Base-by-base conservation (phyloP, 2,888 invertebrate species). In the Polyommatus icarus region DNA sequence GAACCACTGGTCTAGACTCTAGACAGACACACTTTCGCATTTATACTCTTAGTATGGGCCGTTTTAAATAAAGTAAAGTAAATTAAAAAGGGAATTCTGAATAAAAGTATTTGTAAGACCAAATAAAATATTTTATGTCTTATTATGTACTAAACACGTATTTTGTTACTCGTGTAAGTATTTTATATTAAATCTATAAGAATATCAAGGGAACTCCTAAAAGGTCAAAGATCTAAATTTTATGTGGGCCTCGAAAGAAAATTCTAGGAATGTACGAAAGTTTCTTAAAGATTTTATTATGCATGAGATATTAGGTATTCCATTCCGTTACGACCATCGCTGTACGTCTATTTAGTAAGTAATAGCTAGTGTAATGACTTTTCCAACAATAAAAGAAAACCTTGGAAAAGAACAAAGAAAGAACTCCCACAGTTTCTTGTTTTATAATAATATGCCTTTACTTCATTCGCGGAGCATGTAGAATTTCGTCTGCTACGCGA, bases 251-350 rank as follows among this genome's bases (percentile, higher is more conserved):
- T 18, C 67, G 29, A 15, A 67, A 24, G 61, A 67, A 67, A 15
- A 67, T 67, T 67, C 29, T 32, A 32, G 72, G 20, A 40, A 1
- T 36, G 20, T 46, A 46, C 46, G 72, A 73, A 73, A 24, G 8
- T 46, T 46, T 73, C n/a, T 18, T 7, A 29, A 29, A 67, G 73
- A 73, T 46, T 46, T 72, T 72, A 72, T 72, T 72, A 72, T 72
- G 46, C 73, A 73, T 73, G 73, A 40, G 12, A 15, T 12, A 73
- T 20, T 40, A 73, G 40, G 73, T 73, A 73, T 73, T 73, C 24
- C 46, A 40, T 73, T 40, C 20, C 72, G 10, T 72, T 73, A 24
- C 72, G 46, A 73, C 40, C 36, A 46, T 46, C 72, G n/a, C 24
- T 24, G 20, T 12, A 73, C 10, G n/a, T n/a, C 4, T 50, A 15